Percentiles rank a stretch among this genome's conserved stretches.
phyloP scores from a whole-genome alignment of 2,113 vertebrate genomes.

The Callochromis pleurospilus region DNA sequence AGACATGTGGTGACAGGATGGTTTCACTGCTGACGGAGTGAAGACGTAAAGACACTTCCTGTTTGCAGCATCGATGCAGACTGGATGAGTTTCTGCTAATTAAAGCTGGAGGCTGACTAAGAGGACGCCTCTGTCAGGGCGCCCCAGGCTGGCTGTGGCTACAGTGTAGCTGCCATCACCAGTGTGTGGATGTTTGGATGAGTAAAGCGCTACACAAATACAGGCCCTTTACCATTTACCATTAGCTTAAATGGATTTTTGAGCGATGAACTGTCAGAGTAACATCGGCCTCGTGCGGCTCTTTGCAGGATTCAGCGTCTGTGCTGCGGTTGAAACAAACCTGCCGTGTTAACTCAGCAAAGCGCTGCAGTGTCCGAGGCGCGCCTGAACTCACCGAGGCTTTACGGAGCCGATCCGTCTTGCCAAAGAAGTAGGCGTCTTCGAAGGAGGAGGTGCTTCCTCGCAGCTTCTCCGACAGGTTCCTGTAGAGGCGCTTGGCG shows the following conservation, averaged over 20 bases:
- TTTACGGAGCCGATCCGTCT: constrained; percentile 84
- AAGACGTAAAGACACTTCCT: background rate
- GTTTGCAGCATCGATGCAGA: background rate
- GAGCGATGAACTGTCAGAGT: background rate
- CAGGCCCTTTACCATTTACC: background rate
- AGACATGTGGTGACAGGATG: background rate
- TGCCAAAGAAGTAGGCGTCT: constrained; percentile 84
- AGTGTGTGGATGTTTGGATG: background rate
- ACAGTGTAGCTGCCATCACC: background rate
- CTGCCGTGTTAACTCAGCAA: background rate
- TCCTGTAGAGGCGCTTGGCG: constrained; percentile 91
- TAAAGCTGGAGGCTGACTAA: background rate
- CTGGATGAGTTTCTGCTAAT: background rate
- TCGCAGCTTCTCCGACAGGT: constrained; percentile 93
- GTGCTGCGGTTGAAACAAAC: background rate
- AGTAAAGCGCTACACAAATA: background rate
- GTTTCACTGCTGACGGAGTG: background rate
- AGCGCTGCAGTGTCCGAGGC: background rate
- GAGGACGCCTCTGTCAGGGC: background rate
- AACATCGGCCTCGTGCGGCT: background rate
- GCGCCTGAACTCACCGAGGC: constrained; percentile 70
- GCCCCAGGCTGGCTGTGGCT: background rate
- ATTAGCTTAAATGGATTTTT: background rate
- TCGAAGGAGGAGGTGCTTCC: constrained; percentile 91
- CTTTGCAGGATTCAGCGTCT: background rate